Evolutionary conservation across 2,888 invertebrate species (phyloP), one percentile per base, ranked within the genome.

Genomic region (Ophioninae sp.): DNA sequence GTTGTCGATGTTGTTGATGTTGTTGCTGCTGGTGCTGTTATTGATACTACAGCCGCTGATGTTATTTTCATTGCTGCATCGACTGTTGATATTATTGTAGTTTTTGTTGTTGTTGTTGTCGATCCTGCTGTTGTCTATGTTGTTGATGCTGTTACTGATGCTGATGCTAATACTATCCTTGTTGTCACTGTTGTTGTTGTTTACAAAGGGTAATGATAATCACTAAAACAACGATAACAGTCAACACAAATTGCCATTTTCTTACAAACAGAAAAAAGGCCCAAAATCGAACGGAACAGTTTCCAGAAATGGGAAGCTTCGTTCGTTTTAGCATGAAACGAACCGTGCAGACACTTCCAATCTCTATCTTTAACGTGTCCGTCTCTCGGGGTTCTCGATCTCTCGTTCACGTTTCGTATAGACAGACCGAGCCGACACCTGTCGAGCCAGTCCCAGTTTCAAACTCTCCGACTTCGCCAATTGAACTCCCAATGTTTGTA

Each of bases 381-480:
- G 83, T 83, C 81, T 83, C 50, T 65, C 65, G 61, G 37, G 56
- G 69, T 69, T 64, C 80, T 68, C 77, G 67, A 61, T 80, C 67
- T 62, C 62, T 56, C 59, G 61, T 70, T 72, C 17, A 50, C 50
- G 50, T 50, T 30, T 50, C 17, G 67, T 79, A 82, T 80, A 65
- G 81, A 78, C 81, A 78, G 69, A 69, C 44, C 78, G 70, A 83
- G 74, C 83, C 78, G 83, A 83, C 83, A 83, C 83, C 83, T 83
- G 83, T 83, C 83, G 83, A 81, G 78, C 69, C 74, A 23, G 77
- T 81, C 68, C 80, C 83, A 81, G 80, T 81, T 73, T 59, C 61
- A 65, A 79, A 65, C 81, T 57, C 72, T 69, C 74, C 20, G 44
- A 50, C 62, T 69, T 78, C 65, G 62, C 81, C 70, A 74, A 78